Base-by-base conservation (phyloP, 2,113 vertebrate species). In the Romanogobio albipinnatus region DNA sequence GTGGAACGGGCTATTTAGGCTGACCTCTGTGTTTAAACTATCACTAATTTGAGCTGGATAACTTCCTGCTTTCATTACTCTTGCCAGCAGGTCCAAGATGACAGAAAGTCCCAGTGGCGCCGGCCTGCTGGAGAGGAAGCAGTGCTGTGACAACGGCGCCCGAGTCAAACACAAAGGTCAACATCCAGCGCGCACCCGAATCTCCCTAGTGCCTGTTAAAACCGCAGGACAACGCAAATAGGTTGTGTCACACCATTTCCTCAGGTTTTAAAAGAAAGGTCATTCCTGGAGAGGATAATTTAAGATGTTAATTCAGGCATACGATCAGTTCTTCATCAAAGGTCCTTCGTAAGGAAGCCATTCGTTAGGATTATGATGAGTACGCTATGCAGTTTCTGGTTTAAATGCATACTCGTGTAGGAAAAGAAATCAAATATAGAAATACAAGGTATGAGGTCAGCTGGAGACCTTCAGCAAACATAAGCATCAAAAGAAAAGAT, bases 61-160 rank as follows among this genome's bases (percentile, higher is more conserved):
- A 75, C 81, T 88, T 88, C 87, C 87, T 86, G 87, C 68, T 76
- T 85, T 81, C 87, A 86, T 88, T 86, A 86, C 71, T 88, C 84
- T 86, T 88, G 84, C 80, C 70, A 66, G 61, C 26, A 19, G 10
- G 78, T 62, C 33, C 15, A 59, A 77, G 84, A 88, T 82, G 59
- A 83, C 59, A 43, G 68, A 88, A 81, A 49, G 81, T 83, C 87
- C 81, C 68, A 36, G 14, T 14, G 87, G 84, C 87, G 87, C 84
- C 84, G 45, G 80, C 68, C 43, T 85, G 84, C 66, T 88, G 84
- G 87, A 88, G 81, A 85, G 84, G 85, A 88, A 88, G 82, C 87
- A 88, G 86, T 19, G 7, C 66, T 22, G 82, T 33, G 75, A 83
- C 66, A 51, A 17, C 19, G 78, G 83, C 53, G 47, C 78, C 73